phyloP scores from a whole-genome alignment of 2,797 vertebrate genomes.

The Typhlichthys subterraneus region DNA sequence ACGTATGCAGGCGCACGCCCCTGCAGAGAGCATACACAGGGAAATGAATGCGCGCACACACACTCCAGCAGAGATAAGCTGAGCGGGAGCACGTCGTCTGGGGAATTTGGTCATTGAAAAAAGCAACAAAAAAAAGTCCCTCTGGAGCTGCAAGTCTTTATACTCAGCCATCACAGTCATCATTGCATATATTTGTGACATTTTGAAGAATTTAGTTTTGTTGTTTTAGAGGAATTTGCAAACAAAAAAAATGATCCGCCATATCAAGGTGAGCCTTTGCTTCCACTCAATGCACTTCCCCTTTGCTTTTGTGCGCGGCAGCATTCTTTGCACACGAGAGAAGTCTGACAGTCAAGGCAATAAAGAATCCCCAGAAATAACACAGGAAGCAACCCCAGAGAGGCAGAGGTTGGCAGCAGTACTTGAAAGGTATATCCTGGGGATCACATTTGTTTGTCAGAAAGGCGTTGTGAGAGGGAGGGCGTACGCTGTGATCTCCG shows the following conservation, averaged over 20 bases:
- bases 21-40: conserved; percentile 58
- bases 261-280: conserved; percentile 26
- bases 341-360: conserved; percentile 36
- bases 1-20: conserved; percentile 78
- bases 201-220: conserved; percentile 12
- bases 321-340: conserved; percentile 34
- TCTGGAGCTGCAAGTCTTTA: conserved; percentile 46
- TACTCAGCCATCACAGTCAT: conserved; percentile 41
- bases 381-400: conserved; percentile 36
- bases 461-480: conserved; percentile 36
- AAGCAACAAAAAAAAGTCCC: conserved; percentile 54
- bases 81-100: conserved; percentile 45
- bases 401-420: conserved; percentile 37
- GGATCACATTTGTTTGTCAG: conserved; percentile 55
- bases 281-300: conserved; percentile 20
- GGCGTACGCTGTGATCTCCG: conserved; percentile 50
- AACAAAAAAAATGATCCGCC: conserved; percentile 31
- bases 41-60: conserved; percentile 76
- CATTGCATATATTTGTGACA: conserved; percentile 36
- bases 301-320: conserved; percentile 24
- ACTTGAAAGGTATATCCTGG: conserved; percentile 49
- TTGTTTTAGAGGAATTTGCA: too few relatives aligned
- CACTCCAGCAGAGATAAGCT: conserved; percentile 64
- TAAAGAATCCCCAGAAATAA: conserved; percentile 46
- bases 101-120: conserved; percentile 54